Evolutionary conservation across 2,113 vertebrate species (phyloP), one percentile per base, ranked within the genome.

Genomic region (Grus americana): DNA sequence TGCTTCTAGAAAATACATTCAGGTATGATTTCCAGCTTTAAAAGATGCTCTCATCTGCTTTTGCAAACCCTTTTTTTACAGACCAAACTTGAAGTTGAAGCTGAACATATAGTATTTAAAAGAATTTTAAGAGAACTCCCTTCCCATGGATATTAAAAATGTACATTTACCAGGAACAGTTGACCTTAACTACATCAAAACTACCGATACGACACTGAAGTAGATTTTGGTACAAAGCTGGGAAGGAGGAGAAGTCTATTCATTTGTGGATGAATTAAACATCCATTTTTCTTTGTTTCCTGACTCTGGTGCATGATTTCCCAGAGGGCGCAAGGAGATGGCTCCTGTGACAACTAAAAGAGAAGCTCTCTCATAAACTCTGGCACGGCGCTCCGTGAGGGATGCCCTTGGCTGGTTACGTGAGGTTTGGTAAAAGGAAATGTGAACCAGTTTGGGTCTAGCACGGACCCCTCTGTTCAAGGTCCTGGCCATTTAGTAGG

Each of bases 211-310:
- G 86, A 89, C 24, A 62, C 36, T 26, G 46, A 89, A 50, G 61
- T 30, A 65, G 86, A 52, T 58, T 81, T 71, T 65, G 26, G 40
- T 63, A 61, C 40, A 66, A 61, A 85, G 47, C 72, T 79, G 65
- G 2, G 68, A 50, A 92, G 61, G 65, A 78, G 15, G 40, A 94
- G 71, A 73, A 49, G 29, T 73, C 80, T 81, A 8, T 95, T 89
- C 36, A 57, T 92, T 86, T 89, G 73, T 58, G 86, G 36, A 42
- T 81, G 91, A 93, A 79, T 91, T 81, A 84, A 91, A 46, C 55
- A 57, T 82, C 78, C 29, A 20, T 92, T 90, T 95, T 49, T 42
- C 91, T 93, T 95, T 84, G 66, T 92, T 92, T 68, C 79, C 65
- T 85, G 73, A 21, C 65, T 79, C 19, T 34, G 32, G 73, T 74